phyloP scores from a whole-genome alignment of 2,113 vertebrate species.

The Arothron firmamentum region DNA sequence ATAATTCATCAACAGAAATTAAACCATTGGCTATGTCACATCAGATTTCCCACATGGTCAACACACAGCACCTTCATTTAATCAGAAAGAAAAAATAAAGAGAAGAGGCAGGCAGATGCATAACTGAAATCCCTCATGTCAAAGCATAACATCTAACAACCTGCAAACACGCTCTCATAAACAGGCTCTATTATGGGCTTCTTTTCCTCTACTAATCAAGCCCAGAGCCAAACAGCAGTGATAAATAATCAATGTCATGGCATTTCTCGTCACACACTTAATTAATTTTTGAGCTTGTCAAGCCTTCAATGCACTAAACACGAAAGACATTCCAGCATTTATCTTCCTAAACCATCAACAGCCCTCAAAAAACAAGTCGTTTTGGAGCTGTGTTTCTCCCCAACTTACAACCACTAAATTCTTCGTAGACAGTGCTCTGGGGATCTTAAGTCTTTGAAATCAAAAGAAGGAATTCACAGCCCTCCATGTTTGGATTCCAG shows the following conservation, averaged over 20 bases:
- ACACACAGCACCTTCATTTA: slow-evolving; percentile 16
- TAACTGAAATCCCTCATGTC: slow-evolving; percentile 28
- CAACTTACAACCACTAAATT: slow-evolving; percentile 60
- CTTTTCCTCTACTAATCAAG: slow-evolving; percentile 25
- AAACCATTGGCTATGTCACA: slow-evolving; percentile 14
- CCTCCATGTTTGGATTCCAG: slow-evolving; percentile 53
- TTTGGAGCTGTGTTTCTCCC: slow-evolving; percentile 33
- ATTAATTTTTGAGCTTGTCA: slow-evolving; percentile 39
- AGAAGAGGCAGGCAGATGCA: slow-evolving; percentile 40
- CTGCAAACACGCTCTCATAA: slow-evolving; percentile 45
- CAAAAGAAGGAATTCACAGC: slow-evolving; percentile 63
- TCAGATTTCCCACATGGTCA: not conserved
- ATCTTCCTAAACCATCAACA: slow-evolving; percentile 49
- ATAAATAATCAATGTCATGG: slow-evolving; percentile 44
- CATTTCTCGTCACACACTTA: slow-evolving; percentile 46
- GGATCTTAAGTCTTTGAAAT: slow-evolving; percentile 54
- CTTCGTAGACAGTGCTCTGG: slow-evolving; percentile 50
- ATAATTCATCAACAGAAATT: slow-evolving; percentile 20
- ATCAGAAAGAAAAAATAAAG: slow-evolving; percentile 22
- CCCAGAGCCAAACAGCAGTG: slow-evolving; percentile 32
- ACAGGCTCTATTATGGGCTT: slow-evolving; percentile 39
- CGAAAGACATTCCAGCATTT: slow-evolving; percentile 18
- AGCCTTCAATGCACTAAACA: slow-evolving; percentile 16
- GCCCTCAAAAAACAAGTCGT: slow-evolving; percentile 49
- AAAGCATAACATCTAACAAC: slow-evolving; percentile 50